Evolutionary conservation across 2,113 vertebrate genomes (phyloP).

Genomic region (Hipposideros armiger): DNA sequence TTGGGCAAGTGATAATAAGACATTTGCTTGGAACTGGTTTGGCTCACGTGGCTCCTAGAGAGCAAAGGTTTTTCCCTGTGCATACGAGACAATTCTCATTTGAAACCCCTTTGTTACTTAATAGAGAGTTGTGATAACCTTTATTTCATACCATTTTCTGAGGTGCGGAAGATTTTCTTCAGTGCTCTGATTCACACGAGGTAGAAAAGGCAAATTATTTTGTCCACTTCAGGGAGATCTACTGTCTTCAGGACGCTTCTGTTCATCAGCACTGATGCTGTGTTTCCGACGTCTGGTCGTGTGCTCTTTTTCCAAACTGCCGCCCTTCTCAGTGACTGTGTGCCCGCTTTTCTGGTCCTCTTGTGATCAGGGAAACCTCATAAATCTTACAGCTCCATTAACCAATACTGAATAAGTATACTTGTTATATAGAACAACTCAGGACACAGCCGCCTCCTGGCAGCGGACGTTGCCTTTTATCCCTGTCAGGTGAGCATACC

Average conservation of each 20-base stretch:
- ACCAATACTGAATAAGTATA: neutral
- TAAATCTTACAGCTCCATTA: neutral
- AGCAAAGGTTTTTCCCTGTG: slow-evolving; percentile 35
- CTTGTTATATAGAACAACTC: neutral
- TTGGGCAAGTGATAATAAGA: neutral
- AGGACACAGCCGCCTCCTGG: neutral
- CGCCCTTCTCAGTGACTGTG: neutral
- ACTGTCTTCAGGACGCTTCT: too few relatives aligned
- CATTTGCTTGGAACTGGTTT: neutral
- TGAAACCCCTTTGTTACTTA: neutral
- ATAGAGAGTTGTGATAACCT: neutral
- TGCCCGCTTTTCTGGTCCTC: neutral
- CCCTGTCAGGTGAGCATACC: neutral
- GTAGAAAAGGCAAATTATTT: neutral
- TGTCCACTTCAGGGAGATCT: neutral
- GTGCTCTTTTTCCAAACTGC: neutral
- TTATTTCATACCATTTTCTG: neutral
- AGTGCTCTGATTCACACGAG: neutral
- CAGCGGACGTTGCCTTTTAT: neutral
- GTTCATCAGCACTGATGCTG: too few relatives aligned
- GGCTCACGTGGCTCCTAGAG: neutral
- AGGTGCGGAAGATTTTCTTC: neutral
- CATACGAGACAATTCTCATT: neutral
- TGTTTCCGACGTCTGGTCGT: neutral
- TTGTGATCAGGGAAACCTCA: neutral